These are phyloP conservation scores for Sesamia nonagrioides DNA, from an alignment of 1,140 invertebrate species.

Conservation along the genomic window DNA sequence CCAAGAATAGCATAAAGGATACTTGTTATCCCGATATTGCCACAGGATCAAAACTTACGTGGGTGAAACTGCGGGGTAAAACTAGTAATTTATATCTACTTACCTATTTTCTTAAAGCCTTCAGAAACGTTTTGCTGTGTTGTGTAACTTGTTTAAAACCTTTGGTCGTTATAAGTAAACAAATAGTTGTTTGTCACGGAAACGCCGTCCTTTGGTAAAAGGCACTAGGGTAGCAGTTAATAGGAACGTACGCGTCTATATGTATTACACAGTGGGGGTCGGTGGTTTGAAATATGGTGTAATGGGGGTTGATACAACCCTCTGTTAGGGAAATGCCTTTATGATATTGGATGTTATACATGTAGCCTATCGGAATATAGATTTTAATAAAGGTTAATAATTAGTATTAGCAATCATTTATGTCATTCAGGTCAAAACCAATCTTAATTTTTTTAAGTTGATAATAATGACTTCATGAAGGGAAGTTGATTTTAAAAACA, in stretches of 20 bases:
- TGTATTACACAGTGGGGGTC: background rate
- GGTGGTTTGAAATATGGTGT: background rate
- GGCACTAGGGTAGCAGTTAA: slow-evolving; percentile 1
- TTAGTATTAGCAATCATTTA: too few relatives aligned
- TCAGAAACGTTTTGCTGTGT: too few relatives aligned
- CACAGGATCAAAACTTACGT: too few relatives aligned
- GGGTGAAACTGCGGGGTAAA: too few relatives aligned
- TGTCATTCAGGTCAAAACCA: too few relatives aligned
- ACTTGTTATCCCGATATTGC: too few relatives aligned
- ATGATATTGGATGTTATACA: background rate
- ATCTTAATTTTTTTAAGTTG: too few relatives aligned
- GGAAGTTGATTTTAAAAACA: too few relatives aligned
- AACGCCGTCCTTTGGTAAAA: background rate
- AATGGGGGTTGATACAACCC: slow-evolving; percentile 8
- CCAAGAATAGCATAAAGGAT: too few relatives aligned
- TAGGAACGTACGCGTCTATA: background rate
- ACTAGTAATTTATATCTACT: too few relatives aligned
- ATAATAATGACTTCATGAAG: too few relatives aligned
- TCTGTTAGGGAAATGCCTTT: slow-evolving; percentile 1
- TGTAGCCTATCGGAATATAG: background rate
- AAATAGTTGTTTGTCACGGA: slow-evolving; percentile 40
- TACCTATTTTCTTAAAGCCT: too few relatives aligned
- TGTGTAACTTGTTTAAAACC: background rate
- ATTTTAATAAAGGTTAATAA: background rate
- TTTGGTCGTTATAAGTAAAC: background rate